These are phyloP conservation scores for Phalacrocorax aristotelis DNA, from an alignment of 2,113 vertebrate species.

Conservation along the genomic window DNA sequence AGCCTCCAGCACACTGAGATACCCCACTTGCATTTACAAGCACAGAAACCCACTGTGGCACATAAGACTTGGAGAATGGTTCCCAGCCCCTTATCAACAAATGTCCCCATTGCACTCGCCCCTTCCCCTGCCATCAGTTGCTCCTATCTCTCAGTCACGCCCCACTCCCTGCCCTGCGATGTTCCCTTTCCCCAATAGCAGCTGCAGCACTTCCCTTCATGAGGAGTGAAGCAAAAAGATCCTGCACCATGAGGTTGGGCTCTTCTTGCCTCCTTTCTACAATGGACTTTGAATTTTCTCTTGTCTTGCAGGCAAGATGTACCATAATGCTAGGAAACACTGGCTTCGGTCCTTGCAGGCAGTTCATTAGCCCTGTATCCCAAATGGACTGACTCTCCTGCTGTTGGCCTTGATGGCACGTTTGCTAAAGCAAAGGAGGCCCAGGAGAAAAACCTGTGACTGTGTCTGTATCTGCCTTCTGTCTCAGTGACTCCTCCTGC, in stretches of 20 bases:
- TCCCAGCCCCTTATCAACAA: background rate
- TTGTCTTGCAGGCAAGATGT: background rate
- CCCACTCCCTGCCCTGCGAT: background rate
- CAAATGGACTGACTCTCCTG: background rate
- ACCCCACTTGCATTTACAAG: background rate
- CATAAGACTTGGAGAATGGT: background rate
- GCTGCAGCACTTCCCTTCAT: background rate
- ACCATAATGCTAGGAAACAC: background rate
- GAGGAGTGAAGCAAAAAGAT: background rate
- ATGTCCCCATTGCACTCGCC: background rate
- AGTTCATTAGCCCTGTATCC: background rate
- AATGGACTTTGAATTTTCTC: background rate
- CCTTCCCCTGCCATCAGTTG: background rate
- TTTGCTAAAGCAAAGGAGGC: background rate
- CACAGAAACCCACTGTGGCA: background rate
- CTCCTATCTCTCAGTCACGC: background rate
- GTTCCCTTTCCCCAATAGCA: background rate
- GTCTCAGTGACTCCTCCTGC: background rate
- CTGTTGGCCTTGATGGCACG: background rate
- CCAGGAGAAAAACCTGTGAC: background rate
- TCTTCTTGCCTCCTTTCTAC: background rate
- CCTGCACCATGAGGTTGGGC: fast-evolving
- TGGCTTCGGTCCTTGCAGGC: background rate
- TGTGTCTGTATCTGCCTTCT: background rate
- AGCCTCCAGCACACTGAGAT: background rate